phyloP scores from a whole-genome alignment of 2,797 vertebrate genomes.

The Scleropages formosus region DNA sequence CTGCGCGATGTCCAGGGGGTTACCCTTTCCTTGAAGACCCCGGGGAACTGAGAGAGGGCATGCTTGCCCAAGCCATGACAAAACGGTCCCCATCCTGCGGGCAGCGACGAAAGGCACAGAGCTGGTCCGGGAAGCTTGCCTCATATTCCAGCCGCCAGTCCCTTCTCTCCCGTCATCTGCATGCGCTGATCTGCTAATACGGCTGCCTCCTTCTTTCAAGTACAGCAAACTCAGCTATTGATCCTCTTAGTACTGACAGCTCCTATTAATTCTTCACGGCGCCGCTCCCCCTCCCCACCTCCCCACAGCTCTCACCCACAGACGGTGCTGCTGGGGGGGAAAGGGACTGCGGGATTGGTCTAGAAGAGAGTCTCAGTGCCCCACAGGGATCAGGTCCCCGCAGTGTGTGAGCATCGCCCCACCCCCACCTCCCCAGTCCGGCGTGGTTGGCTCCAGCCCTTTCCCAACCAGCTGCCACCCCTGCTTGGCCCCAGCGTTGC shows the following conservation, averaged over 20 bases:
- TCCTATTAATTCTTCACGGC: slow-evolving; percentile 44
- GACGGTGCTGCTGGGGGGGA: not conserved
- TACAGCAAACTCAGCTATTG: slow-evolving; percentile 67
- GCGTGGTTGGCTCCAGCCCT: not conserved
- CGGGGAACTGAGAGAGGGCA: not conserved
- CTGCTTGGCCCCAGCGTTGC: not conserved
- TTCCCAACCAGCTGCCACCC: slow-evolving; percentile 1
- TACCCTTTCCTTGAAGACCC: not conserved
- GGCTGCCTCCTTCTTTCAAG: slow-evolving; percentile 57
- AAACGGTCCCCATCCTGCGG: slow-evolving; percentile 19
- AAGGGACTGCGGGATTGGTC: not conserved
- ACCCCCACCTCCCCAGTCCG: not conserved
- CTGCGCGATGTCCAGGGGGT: not conserved
- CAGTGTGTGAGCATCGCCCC: slow-evolving; percentile 31
- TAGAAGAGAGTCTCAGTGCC: not conserved
- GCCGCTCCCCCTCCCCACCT: not conserved
- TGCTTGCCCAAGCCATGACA: not conserved
- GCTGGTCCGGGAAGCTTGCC: slow-evolving; percentile 39
- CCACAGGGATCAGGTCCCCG: slow-evolving; percentile 56
- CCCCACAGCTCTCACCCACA: not conserved
- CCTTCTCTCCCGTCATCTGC: slow-evolving; percentile 47
- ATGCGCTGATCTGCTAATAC: slow-evolving; percentile 54
- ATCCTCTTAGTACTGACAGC: slow-evolving; percentile 57
- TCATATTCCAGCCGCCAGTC: slow-evolving; percentile 38
- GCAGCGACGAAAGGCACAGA: slow-evolving; percentile 48